Percentiles rank a stretch among this genome's conserved stretches.
phyloP scores from a whole-genome alignment of 2,888 invertebrate species.

The Drosophila tripunctata region DNA sequence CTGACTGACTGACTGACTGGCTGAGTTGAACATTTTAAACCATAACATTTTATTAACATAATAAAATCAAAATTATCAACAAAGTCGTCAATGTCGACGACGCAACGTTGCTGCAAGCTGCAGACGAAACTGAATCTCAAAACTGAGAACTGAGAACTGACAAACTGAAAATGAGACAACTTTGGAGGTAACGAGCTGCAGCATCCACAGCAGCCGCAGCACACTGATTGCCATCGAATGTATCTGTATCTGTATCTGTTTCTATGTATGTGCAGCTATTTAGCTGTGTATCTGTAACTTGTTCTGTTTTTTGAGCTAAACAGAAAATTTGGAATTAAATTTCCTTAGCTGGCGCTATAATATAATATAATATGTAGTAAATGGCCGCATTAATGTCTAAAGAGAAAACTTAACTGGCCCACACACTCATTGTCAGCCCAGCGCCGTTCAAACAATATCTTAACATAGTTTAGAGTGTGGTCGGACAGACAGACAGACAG shows the following conservation, averaged over 20 bases:
- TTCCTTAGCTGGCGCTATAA: conserved; percentile 37
- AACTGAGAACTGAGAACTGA: conserved; percentile 41
- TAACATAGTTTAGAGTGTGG: conserved; percentile 75
- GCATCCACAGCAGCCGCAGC: conserved; percentile 23
- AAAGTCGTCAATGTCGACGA: conserved; percentile 77
- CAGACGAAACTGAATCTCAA: conserved; percentile 51
- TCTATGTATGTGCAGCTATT: too few relatives aligned
- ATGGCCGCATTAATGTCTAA: conserved; percentile 73
- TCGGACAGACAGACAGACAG: conserved; percentile 15
- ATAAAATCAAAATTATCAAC: conserved; percentile 83
- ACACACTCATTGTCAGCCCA: conserved; percentile 76
- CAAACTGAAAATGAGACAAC: conserved; percentile 67
- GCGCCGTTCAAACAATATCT: conserved; percentile 62
- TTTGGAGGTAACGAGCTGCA: conserved; percentile 71
- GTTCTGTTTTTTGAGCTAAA: conserved; percentile 8
- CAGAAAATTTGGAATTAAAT: conserved; percentile 36
- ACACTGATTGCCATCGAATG: conserved; percentile 72
- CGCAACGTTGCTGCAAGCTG: conserved; percentile 16
- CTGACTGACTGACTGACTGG: conserved; percentile 27
- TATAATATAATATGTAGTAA: conserved; percentile 72
- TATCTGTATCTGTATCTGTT: conserved; percentile 18
- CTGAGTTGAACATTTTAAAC: conserved; percentile 78
- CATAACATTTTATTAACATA: conserved; percentile 83
- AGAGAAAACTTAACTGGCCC: conserved; percentile 63
- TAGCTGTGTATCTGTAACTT: conserved; percentile 22